Base-by-base conservation (phyloP, 2,113 vertebrate species). In the Anolis carolinensis region DNA sequence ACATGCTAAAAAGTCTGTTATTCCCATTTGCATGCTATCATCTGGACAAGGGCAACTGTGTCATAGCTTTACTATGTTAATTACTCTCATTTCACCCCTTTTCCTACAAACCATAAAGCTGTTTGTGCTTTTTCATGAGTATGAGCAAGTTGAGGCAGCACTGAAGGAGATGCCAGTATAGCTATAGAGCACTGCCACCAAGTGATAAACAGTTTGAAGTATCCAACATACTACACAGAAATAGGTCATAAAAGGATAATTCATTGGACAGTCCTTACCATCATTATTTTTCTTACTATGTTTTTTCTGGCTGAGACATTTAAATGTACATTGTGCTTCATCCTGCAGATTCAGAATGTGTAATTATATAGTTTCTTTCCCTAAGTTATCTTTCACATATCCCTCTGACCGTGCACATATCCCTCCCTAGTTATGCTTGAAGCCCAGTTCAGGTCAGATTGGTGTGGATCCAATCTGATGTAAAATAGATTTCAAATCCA, bases 101-200 rank as follows among this genome's bases (percentile, higher is more conserved):
- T 79, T 44, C 77, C 59, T 21, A 78, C 65, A 76, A 68, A 34
- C 21, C 78, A 80, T 59, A 81, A 81, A 59, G 36, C 52, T 50
- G 4, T 74, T 52, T 39, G 67, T 39, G 16, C 32, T 78, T 78
- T 13, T 55, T 18, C 13, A 13, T 59, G 55, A 59, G 65, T 9
- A 52, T 3, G 7, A 62, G 72, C 63, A 50, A 65, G 77, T n/a
- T 86, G 72, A 79, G 73, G 79, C 44, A 68, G 75, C 32, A 85
- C 9, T 1, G 0, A 0, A 20, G 3, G 11, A 0, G 79, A 44
- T 87, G 74, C 39, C 27, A 0, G 55, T 87, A 89, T 87, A 50
- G 1, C 0, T 73, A 88, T 87, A 89, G 80, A 92, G 92, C 90
- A 92, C 90, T 95, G 93, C 94, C 95, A 93, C 90, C 93, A 94